phyloP scores from a whole-genome alignment of 2,113 vertebrate species.

The Conger conger region DNA sequence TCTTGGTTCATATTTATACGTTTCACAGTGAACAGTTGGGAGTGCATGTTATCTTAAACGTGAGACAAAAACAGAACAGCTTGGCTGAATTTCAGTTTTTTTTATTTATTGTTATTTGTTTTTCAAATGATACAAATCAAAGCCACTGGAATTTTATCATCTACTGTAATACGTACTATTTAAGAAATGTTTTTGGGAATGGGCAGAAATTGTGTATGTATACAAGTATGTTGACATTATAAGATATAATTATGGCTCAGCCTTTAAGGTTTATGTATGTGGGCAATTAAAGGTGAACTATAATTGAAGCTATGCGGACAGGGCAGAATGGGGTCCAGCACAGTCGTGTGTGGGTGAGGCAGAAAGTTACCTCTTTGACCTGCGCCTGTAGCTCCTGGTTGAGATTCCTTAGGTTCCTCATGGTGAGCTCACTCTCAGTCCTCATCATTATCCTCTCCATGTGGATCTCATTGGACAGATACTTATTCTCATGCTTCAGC shows the following conservation, averaged over 20 bases:
- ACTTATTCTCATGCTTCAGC: conserved; percentile 74
- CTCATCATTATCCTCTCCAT: conserved; percentile 75
- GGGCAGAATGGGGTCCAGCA: too few relatives aligned
- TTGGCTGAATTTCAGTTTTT: not conserved
- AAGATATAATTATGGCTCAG: too few relatives aligned
- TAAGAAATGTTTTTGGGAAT: too few relatives aligned
- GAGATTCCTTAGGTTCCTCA: conserved; percentile 73
- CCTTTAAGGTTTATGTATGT: too few relatives aligned
- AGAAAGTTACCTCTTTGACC: conserved; percentile 68
- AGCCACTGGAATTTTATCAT: too few relatives aligned
- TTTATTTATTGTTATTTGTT: not conserved
- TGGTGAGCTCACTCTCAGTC: conserved; percentile 73
- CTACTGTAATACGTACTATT: too few relatives aligned
- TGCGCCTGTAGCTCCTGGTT: conserved; percentile 73
- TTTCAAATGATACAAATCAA: not conserved
- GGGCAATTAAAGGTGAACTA: not conserved
- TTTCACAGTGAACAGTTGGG: not conserved
- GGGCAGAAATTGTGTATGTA: too few relatives aligned
- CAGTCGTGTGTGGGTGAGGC: not conserved
- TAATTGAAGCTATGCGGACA: not conserved
- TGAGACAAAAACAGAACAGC: not conserved
- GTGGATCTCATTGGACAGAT: conserved; percentile 70
- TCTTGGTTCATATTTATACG: not conserved
- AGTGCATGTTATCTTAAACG: not conserved
- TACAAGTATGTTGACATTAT: too few relatives aligned